Evolutionary conservation across 2,797 vertebrate genomes (phyloP).

Genomic region (Coracias cyanogaster): DNA sequence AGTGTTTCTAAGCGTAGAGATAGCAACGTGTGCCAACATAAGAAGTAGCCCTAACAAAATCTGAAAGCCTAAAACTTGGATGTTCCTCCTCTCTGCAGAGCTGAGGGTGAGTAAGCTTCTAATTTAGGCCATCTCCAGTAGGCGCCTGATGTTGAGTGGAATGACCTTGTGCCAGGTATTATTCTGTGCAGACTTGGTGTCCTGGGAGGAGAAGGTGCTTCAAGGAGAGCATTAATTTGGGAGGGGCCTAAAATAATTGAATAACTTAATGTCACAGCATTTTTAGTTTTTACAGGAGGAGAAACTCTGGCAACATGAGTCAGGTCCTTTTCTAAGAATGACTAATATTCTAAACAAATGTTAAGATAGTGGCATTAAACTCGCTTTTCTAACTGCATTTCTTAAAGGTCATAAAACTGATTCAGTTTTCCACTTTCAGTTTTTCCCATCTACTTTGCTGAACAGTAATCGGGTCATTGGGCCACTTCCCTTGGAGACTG

Average conservation of each 20-base stretch:
- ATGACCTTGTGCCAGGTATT: background rate
- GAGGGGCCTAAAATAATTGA: slow-evolving; percentile 53
- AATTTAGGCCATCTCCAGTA: background rate
- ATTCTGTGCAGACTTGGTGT: slow-evolving; percentile 42
- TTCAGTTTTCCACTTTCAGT: slow-evolving; percentile 75
- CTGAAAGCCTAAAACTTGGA: background rate
- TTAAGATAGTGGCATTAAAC: slow-evolving; percentile 55
- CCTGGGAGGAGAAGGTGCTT: slow-evolving; percentile 55
- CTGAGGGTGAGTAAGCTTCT: background rate
- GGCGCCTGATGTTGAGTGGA: background rate
- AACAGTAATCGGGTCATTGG: slow-evolving; percentile 78
- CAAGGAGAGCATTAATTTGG: slow-evolving; percentile 7
- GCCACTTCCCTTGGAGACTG: slow-evolving; percentile 74
- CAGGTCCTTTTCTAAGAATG: slow-evolving; percentile 40
- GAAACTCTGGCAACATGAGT: background rate
- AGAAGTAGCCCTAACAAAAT: background rate
- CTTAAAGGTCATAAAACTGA: slow-evolving; percentile 72
- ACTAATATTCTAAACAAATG: slow-evolving; percentile 65
- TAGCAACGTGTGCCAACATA: accelerated
- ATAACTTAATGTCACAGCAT: background rate
- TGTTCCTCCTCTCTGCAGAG: background rate
- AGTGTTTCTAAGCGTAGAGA: background rate
- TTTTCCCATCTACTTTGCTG: slow-evolving; percentile 70
- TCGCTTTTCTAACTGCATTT: slow-evolving; percentile 37
- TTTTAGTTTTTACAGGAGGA: slow-evolving; percentile 41